phyloP scores from a whole-genome alignment of 1,140 invertebrate genomes.

The Coenobita brevimanus region DNA sequence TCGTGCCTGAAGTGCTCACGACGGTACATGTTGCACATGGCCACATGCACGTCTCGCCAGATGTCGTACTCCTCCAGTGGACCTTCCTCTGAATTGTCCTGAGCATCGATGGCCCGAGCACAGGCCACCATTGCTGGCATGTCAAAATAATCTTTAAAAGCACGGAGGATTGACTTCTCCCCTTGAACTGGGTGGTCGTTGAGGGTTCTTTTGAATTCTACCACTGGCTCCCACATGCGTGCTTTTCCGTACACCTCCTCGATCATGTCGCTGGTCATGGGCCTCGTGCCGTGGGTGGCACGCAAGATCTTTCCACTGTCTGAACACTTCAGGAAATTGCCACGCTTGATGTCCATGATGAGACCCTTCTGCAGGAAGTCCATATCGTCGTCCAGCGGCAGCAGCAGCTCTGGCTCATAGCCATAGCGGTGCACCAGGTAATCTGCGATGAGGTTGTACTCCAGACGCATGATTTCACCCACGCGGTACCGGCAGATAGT shows the following conservation, averaged over 20 bases:
- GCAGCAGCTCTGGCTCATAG: constrained; percentile 77
- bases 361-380: constrained; percentile 85
- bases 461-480: constrained; percentile 78
- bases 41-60: constrained; percentile 81
- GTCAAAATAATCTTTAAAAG: constrained; percentile 86
- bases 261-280: constrained; percentile 79
- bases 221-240: constrained; percentile 77
- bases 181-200: constrained; percentile 79
- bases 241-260: constrained; percentile 78
- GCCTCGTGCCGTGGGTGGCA: constrained; percentile 82
- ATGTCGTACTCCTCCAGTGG: constrained; percentile 76
- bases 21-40: constrained; percentile 79
- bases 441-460: constrained; percentile 79
- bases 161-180: constrained; percentile 77
- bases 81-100: constrained; percentile 75
- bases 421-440: constrained; percentile 80
- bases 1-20: constrained; percentile 78
- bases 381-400: constrained; percentile 77
- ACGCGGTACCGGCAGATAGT: constrained; percentile 73
- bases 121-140: constrained; percentile 81
- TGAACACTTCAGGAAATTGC: constrained; percentile 82
- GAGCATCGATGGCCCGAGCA: constrained; percentile 83
- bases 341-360: constrained; percentile 82
- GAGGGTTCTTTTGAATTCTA: constrained; percentile 76
- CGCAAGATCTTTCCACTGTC: constrained; percentile 79